Conservation (phyloP, 2,888 invertebrate species). For the Cheilosia urbana region DNA sequence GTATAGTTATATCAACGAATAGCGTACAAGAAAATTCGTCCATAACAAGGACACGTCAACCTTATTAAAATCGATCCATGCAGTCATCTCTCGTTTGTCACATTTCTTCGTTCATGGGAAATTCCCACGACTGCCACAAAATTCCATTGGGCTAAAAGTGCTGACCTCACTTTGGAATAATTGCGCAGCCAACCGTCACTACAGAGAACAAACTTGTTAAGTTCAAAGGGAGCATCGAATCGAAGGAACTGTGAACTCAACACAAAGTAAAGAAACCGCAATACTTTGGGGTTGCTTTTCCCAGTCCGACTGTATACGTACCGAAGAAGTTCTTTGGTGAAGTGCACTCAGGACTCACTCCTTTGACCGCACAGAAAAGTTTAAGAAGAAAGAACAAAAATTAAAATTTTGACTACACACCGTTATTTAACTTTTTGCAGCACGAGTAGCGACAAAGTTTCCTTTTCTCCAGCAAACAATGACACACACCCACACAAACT, state of each 20-base stretch:
- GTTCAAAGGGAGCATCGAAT: constrained; percentile 64
- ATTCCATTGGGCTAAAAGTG: constrained; percentile 36
- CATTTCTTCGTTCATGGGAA: constrained; percentile 1
- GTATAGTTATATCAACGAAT: no score
- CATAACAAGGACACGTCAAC: neutral
- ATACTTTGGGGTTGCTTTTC: constrained; percentile 26
- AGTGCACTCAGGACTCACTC: constrained; percentile 22
- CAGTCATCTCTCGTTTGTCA: constrained; percentile 7
- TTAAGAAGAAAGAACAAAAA: constrained; percentile 10
- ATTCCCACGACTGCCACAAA: constrained; percentile 9
- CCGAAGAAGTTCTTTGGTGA: constrained; percentile 19
- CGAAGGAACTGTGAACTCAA: constrained; percentile 67
- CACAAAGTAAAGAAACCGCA: constrained; percentile 57
- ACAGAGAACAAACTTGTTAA: constrained; percentile 47
- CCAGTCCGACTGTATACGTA: constrained; percentile 4
- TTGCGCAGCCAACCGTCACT: constrained; percentile 51
- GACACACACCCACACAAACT: neutral
- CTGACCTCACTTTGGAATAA: constrained; percentile 61
- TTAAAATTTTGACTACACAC: constrained; percentile 28
- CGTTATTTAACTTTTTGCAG: constrained; percentile 45
- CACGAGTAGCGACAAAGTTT: constrained; percentile 26
- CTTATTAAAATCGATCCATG: neutral
- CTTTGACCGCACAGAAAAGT: constrained; percentile 35
- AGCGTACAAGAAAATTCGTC: neutral
- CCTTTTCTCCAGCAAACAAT: constrained; percentile 45